Percentiles rank a stretch among this genome's conserved stretches.
phyloP scores from a whole-genome alignment of 2,113 vertebrate species.

The Hippolais icterina region DNA sequence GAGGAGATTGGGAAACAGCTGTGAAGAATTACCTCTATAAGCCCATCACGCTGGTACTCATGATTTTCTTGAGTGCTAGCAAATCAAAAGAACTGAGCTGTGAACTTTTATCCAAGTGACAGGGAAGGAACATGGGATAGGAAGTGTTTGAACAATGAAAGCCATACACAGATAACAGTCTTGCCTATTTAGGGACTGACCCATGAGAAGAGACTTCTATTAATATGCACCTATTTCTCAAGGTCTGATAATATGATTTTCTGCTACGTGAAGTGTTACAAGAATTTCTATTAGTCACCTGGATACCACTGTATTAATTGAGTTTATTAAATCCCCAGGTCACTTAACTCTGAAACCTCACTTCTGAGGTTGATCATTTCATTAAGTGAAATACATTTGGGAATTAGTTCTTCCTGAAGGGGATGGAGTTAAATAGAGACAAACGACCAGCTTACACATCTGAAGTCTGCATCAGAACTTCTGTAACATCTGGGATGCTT shows the following conservation, averaged over 20 bases:
- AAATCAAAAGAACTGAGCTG: accelerated
- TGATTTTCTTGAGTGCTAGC: neutral
- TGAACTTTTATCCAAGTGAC: neutral
- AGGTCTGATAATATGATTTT: neutral
- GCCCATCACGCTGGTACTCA: neutral
- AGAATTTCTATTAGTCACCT: neutral
- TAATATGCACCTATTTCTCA: neutral
- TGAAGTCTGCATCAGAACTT: neutral
- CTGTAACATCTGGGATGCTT: neutral
- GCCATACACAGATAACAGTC: neutral
- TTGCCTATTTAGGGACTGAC: neutral
- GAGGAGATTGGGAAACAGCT: neutral
- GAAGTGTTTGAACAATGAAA: neutral
- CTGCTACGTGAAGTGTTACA: neutral
- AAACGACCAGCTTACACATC: neutral
- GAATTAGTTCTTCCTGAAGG: neutral
- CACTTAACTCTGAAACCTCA: neutral
- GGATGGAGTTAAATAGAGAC: neutral
- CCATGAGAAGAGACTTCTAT: neutral
- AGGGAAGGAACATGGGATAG: neutral
- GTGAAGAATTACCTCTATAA: neutral
- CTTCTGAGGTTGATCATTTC: neutral
- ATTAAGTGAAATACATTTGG: neutral
- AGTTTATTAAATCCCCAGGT: neutral
- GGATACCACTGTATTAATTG: neutral